These are phyloP conservation scores for Acrocephalus scirpaceus DNA, from an alignment of 2,797 vertebrate species.

Conservation along the genomic window DNA sequence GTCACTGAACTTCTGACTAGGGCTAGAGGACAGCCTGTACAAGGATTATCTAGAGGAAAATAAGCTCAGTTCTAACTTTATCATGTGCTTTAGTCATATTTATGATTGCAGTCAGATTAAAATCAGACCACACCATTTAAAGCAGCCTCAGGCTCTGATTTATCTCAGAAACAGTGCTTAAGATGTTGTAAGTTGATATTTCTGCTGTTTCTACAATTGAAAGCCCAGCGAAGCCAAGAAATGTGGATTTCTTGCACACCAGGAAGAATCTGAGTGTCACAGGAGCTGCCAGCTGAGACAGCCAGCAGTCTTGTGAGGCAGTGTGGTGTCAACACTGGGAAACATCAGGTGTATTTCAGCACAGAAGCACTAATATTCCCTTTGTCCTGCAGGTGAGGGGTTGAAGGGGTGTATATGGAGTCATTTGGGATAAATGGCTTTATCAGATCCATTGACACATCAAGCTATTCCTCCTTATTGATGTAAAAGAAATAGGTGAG, in stretches of 20 bases:
- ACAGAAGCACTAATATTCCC: slow-evolving; percentile 73
- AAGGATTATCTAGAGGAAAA: neutral
- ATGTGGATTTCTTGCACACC: slow-evolving; percentile 78
- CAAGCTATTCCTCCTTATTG: neutral
- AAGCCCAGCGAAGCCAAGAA: slow-evolving; percentile 77
- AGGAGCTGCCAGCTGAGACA: slow-evolving; percentile 79
- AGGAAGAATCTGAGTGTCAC: slow-evolving; percentile 77
- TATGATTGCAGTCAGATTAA: neutral
- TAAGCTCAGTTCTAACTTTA: neutral
- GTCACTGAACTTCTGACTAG: neutral
- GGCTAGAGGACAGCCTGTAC: neutral
- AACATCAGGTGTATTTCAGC: slow-evolving; percentile 74
- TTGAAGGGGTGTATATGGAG: neutral
- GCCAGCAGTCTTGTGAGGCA: slow-evolving; percentile 77
- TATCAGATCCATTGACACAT: neutral
- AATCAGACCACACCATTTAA: neutral
- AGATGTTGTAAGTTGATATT: slow-evolving; percentile 37
- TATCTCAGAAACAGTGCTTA: neutral
- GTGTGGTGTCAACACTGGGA: slow-evolving; percentile 79
- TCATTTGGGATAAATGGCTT: neutral
- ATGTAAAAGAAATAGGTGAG: neutral
- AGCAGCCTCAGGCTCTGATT: neutral
- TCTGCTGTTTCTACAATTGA: slow-evolving; percentile 71
- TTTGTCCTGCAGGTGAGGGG: slow-evolving; percentile 79
- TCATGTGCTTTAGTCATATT: neutral